These are phyloP conservation scores for Propithecus perrieri DNA, from an alignment of 2,797 vertebrate species.

Conservation along the genomic window DNA sequence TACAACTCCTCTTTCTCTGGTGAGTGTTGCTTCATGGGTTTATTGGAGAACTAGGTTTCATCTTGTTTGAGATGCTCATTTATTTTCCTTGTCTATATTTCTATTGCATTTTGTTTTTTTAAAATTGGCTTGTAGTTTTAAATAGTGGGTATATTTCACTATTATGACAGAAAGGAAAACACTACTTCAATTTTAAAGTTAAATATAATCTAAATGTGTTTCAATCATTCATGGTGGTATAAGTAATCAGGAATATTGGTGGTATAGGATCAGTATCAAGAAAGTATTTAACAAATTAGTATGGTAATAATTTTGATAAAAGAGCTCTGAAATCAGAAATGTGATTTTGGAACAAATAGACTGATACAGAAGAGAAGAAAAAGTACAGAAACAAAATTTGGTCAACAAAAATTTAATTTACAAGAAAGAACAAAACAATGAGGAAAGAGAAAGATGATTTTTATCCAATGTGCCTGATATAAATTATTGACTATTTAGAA, in stretches of 20 bases:
- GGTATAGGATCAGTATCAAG: background rate
- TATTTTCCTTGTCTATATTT: background rate
- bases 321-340: background rate
- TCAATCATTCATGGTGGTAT: background rate
- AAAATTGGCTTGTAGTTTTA: background rate
- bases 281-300: background rate
- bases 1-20: background rate
- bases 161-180: background rate
- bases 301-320: background rate
- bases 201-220: background rate
- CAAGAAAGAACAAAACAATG: background rate
- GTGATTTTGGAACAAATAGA: background rate
- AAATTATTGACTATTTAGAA: background rate
- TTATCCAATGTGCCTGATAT: background rate
- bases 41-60: background rate
- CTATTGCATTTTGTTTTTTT: background rate
- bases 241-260: background rate
- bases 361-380: background rate
- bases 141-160: background rate
- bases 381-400: background rate
- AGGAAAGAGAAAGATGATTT: background rate
- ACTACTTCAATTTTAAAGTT: background rate
- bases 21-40: background rate
- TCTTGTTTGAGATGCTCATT: background rate
- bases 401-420: background rate